Evolutionary conservation across 2,888 invertebrate species (phyloP).

Genomic region (Standfussiana lucernea): DNA sequence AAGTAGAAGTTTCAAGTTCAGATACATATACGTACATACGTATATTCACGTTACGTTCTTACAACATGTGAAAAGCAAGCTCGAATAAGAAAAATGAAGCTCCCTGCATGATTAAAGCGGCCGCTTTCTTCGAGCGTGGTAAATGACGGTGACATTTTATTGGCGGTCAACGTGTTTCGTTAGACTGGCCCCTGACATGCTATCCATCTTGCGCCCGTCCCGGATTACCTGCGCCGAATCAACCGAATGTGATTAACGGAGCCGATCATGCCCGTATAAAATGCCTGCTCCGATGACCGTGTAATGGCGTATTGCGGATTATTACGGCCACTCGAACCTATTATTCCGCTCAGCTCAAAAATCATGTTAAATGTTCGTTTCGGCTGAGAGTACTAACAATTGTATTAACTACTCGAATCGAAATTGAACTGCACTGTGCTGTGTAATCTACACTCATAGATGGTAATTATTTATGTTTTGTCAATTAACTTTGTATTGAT

Average conservation of each 20-base stretch:
- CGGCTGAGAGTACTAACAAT: constrained; percentile 36
- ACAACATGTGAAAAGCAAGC: constrained; percentile 15
- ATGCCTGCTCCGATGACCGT: constrained; percentile 68
- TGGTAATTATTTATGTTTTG: constrained; percentile 46
- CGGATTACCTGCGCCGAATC: constrained; percentile 74
- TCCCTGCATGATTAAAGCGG: constrained; percentile 50
- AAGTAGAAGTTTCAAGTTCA: neutral
- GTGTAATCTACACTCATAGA: constrained; percentile 31
- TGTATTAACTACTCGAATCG: constrained; percentile 29
- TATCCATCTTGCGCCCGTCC: constrained; percentile 74
- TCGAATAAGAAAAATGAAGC: constrained; percentile 51
- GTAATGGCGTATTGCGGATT: constrained; percentile 66
- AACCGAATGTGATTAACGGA: constrained; percentile 77
- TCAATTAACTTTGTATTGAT: constrained; percentile 38
- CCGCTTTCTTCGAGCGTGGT: constrained; percentile 56
- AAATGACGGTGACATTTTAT: constrained; percentile 67
- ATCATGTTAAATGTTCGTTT: constrained; percentile 54
- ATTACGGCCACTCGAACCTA: constrained; percentile 62
- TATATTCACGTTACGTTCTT: neutral
- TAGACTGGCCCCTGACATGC: constrained; percentile 69
- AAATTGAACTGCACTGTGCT: constrained; percentile 35
- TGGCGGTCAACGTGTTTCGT: constrained; percentile 66
- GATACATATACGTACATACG: neutral
- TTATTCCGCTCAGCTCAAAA: constrained; percentile 59
- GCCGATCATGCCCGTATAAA: constrained; percentile 75